phyloP scores from a whole-genome alignment of 1,140 invertebrate species.

The Trichogramma pretiosum region DNA sequence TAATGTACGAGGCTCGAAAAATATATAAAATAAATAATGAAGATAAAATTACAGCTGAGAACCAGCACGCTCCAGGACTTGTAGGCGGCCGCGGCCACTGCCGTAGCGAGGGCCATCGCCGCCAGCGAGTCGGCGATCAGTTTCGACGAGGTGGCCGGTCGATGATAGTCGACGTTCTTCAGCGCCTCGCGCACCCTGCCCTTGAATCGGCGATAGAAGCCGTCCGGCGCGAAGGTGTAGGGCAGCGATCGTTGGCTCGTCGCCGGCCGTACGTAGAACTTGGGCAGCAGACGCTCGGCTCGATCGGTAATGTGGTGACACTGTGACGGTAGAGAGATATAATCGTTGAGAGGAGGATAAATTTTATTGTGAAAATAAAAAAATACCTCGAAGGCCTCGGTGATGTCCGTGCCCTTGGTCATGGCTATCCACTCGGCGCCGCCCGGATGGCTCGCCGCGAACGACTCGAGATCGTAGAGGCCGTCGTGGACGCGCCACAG shows the following conservation, averaged over 20 bases:
- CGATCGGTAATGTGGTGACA: constrained; percentile 50
- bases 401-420: constrained; percentile 67
- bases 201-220: constrained; percentile 61
- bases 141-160: constrained; percentile 39
- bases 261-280: constrained; percentile 54
- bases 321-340: constrained; percentile 20
- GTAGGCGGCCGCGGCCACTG: constrained; percentile 44
- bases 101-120: constrained; percentile 42
- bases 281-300: constrained; percentile 48
- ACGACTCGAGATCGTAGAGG: constrained; percentile 66
- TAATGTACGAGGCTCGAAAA: neutral
- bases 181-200: constrained; percentile 47
- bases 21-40: neutral
- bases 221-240: constrained; percentile 59
- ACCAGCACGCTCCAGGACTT: constrained; percentile 24
- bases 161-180: constrained; percentile 40
- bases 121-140: constrained; percentile 49
- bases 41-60: constrained; percentile 20
- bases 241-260: constrained; percentile 50
- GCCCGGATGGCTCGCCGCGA: constrained; percentile 67
- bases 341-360: neutral
- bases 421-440: constrained; percentile 64
- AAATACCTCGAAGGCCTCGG: constrained; percentile 60
- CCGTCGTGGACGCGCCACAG: constrained; percentile 69
- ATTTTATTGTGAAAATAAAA: neutral